These are phyloP conservation scores for Lithobates sylvaticus DNA, from an alignment of 2,797 vertebrate species.

Conservation along the genomic window DNA sequence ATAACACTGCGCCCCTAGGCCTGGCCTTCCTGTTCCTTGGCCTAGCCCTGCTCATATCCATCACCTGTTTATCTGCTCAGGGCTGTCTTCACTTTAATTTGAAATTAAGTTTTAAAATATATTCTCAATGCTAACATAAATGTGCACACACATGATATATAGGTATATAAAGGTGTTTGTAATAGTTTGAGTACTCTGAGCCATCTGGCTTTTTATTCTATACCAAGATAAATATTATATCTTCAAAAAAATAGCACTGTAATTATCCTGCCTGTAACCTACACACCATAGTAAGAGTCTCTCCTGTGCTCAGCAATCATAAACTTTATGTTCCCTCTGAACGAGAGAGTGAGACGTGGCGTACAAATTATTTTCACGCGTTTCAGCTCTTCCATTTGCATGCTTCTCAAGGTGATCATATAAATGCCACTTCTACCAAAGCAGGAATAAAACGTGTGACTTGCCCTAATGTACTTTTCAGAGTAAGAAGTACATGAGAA, in stretches of 20 bases:
- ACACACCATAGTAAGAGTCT: constrained; percentile 15
- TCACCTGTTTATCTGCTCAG: too few relatives aligned
- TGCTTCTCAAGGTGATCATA: constrained; percentile 45
- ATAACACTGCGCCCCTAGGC: too few relatives aligned
- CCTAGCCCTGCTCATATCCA: too few relatives aligned
- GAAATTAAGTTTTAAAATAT: background rate
- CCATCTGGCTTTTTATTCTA: constrained; percentile 32
- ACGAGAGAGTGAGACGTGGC: constrained; percentile 17
- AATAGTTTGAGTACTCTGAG: background rate
- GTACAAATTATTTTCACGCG: constrained; percentile 31
- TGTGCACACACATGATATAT: background rate
- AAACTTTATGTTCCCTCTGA: constrained; percentile 40
- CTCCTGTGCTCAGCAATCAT: constrained; percentile 29
- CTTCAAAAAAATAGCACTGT: constrained; percentile 25
- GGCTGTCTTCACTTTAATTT: background rate
- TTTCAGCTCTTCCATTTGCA: constrained; percentile 32
- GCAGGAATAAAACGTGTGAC: constrained; percentile 22
- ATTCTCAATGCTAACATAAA: background rate
- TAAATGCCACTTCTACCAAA: background rate
- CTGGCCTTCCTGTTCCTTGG: too few relatives aligned
- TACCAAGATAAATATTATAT: constrained; percentile 46
- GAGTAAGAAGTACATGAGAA: background rate
- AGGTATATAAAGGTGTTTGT: background rate
- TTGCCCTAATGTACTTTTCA: constrained; percentile 20
- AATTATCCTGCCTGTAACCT: constrained; percentile 33